Percentiles rank a stretch among this genome's conserved stretches.
phyloP scores from a whole-genome alignment of 2,888 invertebrate genomes.

The Lasioglossum figueresi region DNA sequence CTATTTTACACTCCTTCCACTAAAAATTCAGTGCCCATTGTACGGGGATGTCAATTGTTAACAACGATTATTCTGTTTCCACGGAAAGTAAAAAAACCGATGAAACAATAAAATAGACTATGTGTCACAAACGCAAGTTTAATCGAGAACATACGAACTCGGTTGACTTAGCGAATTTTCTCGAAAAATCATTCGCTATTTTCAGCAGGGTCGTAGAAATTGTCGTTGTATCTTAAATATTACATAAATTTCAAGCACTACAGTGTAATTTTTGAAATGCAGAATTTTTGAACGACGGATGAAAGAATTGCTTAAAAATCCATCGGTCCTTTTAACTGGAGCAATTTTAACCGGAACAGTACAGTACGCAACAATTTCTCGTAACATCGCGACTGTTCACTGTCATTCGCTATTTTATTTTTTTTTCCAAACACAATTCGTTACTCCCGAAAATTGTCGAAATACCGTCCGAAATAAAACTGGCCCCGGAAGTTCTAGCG shows the following conservation, averaged over 20 bases:
- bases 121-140: neutral
- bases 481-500: neutral
- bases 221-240: neutral
- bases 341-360: slow-evolving; percentile 23
- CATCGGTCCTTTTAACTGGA: slow-evolving; percentile 18
- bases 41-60: neutral
- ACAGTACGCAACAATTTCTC: neutral
- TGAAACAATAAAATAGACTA: neutral
- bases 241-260: too few relatives aligned
- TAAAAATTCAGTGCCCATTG: neutral
- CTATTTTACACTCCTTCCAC: neutral
- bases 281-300: too few relatives aligned
- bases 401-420: neutral
- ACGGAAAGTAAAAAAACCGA: neutral
- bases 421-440: slow-evolving; percentile 8
- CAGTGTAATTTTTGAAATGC: neutral
- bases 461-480: slow-evolving; percentile 19
- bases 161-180: neutral
- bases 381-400: slow-evolving; percentile 22
- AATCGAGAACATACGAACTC: too few relatives aligned
- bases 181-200: neutral
- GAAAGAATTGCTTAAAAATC: neutral
- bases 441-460: slow-evolving; percentile 19
- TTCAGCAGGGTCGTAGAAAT: neutral
- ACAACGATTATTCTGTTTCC: neutral